Conservation (phyloP, 2,113 vertebrate genomes). For the Eubucco bourcierii region DNA sequence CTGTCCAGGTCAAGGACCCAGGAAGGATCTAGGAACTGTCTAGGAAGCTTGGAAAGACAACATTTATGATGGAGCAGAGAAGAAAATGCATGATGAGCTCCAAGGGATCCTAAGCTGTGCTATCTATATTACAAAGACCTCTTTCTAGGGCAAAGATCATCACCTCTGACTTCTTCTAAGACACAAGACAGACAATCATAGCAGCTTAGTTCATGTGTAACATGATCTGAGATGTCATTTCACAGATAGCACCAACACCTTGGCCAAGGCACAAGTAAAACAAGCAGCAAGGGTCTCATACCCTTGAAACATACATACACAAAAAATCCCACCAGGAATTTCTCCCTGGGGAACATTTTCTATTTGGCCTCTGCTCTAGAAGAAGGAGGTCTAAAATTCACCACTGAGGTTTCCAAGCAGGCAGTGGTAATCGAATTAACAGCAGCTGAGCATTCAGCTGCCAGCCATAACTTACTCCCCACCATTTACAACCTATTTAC, state of each 20-base stretch:
- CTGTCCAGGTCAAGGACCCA: no score
- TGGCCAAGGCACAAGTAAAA: background rate
- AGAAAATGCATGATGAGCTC: background rate
- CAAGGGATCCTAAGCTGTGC: background rate
- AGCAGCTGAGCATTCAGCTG: slow-evolving; percentile 47
- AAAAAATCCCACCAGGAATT: background rate
- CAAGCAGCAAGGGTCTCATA: background rate
- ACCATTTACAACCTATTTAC: background rate
- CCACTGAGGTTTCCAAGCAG: background rate
- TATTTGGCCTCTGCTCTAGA: background rate
- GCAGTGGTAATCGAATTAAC: slow-evolving; percentile 35
- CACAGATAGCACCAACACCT: no score
- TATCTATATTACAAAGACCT: background rate
- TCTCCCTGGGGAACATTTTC: background rate
- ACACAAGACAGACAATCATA: rapidly evolving
- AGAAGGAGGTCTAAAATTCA: background rate
- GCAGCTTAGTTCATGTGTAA: background rate
- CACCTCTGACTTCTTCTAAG: background rate
- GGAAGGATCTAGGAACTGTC: background rate
- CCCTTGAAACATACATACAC: background rate
- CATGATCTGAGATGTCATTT: rapidly evolving
- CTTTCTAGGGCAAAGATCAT: background rate
- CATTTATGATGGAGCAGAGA: background rate
- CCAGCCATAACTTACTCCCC: slow-evolving; percentile 30
- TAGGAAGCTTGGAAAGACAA: rapidly evolving